Evolutionary conservation across 1,140 invertebrate genomes (phyloP).

Genomic region (Megalonaias nervosa): DNA sequence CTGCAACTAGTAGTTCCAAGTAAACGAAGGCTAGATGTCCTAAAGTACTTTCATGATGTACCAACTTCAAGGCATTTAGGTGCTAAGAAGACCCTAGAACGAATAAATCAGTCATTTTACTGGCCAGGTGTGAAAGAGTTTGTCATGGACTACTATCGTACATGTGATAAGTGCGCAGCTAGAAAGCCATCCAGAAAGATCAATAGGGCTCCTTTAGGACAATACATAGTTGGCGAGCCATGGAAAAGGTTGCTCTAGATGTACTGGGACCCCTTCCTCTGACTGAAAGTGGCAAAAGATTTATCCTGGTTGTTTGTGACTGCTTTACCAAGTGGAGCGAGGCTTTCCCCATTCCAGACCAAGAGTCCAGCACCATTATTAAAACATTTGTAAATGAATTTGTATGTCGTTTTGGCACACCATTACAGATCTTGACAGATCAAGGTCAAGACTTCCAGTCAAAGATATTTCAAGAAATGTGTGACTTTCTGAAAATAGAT

Average conservation of each 20-base stretch:
- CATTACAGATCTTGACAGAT: too few relatives aligned
- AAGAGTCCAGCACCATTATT: too few relatives aligned
- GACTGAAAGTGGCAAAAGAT: too few relatives aligned
- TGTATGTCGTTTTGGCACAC: too few relatives aligned
- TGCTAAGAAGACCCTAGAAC: slow-evolving; percentile 1
- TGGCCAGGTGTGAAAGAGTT: slow-evolving; percentile 2
- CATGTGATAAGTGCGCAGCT: slow-evolving; percentile 27
- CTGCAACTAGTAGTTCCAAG: slow-evolving; percentile 2
- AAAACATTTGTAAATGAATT: too few relatives aligned
- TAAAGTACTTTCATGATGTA: slow-evolving; percentile 8
- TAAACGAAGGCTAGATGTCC: neutral
- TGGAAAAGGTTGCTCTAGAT: slow-evolving; percentile 5
- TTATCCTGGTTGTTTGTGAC: too few relatives aligned
- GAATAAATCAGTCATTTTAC: slow-evolving; percentile 4
- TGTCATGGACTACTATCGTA: slow-evolving; percentile 14
- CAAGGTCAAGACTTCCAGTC: too few relatives aligned
- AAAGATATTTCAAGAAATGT: slow-evolving; percentile 25
- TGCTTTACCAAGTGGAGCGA: too few relatives aligned
- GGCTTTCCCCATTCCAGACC: too few relatives aligned
- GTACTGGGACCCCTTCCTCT: too few relatives aligned
- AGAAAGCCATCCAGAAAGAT: slow-evolving; percentile 2
- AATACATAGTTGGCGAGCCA: slow-evolving; percentile 33
- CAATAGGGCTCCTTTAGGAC: slow-evolving; percentile 14
- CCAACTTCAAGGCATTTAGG: slow-evolving; percentile 16
- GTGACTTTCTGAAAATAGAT: slow-evolving; percentile 16